These are phyloP conservation scores for Apotomis turbidana DNA, from an alignment of 2,888 invertebrate genomes.

Conservation along the genomic window DNA sequence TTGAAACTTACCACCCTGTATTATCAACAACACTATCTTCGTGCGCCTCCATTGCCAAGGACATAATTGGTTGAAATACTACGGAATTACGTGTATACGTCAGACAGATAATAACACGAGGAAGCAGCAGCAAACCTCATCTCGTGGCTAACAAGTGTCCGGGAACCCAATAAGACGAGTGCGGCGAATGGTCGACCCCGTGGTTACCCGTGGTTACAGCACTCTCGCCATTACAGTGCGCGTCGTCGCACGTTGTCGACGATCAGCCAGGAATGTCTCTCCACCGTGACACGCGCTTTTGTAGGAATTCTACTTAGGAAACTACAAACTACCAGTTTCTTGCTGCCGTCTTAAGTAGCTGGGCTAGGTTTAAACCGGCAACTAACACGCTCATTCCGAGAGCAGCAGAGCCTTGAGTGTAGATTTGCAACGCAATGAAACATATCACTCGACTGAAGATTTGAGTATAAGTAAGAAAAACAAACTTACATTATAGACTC, in stretches of 20 bases:
- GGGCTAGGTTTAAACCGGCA: too few relatives aligned
- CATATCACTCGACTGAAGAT: too few relatives aligned
- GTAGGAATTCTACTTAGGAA: not conserved
- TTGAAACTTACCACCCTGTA: too few relatives aligned
- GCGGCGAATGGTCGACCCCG: not conserved
- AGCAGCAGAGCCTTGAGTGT: too few relatives aligned
- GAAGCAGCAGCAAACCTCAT: not conserved
- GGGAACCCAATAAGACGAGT: not conserved
- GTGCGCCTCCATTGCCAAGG: too few relatives aligned
- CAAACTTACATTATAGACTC: too few relatives aligned
- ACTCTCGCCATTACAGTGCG: not conserved
- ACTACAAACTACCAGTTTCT: too few relatives aligned
- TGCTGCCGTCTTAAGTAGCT: too few relatives aligned
- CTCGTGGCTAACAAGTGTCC: constrained; percentile 1
- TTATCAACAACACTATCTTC: too few relatives aligned
- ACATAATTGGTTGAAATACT: not conserved
- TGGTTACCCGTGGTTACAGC: not conserved
- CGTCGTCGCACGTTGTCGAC: not conserved
- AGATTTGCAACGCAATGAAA: too few relatives aligned
- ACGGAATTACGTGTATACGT: not conserved
- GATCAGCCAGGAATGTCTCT: not conserved
- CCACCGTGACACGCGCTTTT: constrained; percentile 3
- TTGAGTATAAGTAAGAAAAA: too few relatives aligned
- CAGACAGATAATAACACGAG: constrained; percentile 10
- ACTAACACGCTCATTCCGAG: too few relatives aligned